A percentile compares a stretch with the other conserved stretches of the same genome.
Conservation (phyloP, 2,888 invertebrate genomes). For the Gibbula magus region DNA sequence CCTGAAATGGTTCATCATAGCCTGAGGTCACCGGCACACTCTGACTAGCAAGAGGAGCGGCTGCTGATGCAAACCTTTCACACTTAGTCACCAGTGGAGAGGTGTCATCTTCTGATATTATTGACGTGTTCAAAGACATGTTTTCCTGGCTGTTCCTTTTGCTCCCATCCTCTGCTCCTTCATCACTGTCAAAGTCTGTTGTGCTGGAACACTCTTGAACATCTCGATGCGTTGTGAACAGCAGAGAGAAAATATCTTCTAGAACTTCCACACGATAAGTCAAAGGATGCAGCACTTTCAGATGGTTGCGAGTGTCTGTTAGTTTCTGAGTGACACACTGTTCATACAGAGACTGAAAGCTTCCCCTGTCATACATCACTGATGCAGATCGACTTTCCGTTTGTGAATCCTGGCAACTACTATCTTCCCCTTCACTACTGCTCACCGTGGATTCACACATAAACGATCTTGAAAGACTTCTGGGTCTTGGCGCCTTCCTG, state of each 20-base stretch:
- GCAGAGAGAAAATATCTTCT: constrained; percentile 84
- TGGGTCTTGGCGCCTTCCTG: constrained; percentile 24
- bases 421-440: constrained; percentile 49
- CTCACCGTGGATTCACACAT: constrained; percentile 32
- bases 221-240: constrained; percentile 82
- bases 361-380: neutral
- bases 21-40: constrained; percentile 28
- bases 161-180: constrained; percentile 48
- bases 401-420: constrained; percentile 28
- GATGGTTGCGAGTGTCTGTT: constrained; percentile 48
- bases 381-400: neutral
- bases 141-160: constrained; percentile 38
- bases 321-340: constrained; percentile 59
- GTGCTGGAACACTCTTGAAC: constrained; percentile 76
- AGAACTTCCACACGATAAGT: constrained; percentile 79
- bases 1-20: constrained; percentile 58
- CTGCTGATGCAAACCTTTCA: neutral
- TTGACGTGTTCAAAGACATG: constrained; percentile 31
- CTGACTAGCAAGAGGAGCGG: constrained; percentile 18
- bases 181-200: constrained; percentile 74
- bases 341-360: constrained; percentile 56
- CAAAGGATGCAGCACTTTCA: constrained; percentile 66
- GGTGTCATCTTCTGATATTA: constrained; percentile 43
- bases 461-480: constrained; percentile 32
- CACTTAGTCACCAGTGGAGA: neutral